Conservation (phyloP, 2,888 invertebrate genomes). For the Hymenopus coronatus region DNA sequence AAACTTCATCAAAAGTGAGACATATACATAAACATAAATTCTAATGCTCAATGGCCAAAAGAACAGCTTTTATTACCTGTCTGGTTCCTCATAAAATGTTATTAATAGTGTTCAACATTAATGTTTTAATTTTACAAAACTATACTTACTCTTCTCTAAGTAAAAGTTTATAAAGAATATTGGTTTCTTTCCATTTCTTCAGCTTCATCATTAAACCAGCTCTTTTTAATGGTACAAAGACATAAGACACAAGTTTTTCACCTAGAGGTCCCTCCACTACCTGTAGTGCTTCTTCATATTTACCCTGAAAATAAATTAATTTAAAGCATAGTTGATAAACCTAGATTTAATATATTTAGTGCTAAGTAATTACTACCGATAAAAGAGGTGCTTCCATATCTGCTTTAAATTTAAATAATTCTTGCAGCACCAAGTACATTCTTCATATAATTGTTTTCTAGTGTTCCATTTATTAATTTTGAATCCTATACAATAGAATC, state of each 20-base stretch:
- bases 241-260: conserved; percentile 63
- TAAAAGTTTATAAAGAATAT: conserved; percentile 69
- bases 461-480: no score
- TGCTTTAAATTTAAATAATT: no score
- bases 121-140: background rate
- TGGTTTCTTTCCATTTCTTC: conserved; percentile 71
- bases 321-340: background rate
- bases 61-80: no score
- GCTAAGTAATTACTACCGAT: background rate
- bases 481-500: no score
- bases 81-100: no score
- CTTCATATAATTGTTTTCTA: no score
- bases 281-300: conserved; percentile 75
- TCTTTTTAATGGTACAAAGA: conserved; percentile 62
- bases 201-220: conserved; percentile 72
- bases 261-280: conserved; percentile 78
- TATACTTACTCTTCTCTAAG: conserved; percentile 66
- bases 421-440: no score
- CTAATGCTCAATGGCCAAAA: no score
- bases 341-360: background rate
- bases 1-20: no score
- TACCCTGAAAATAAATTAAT: conserved; percentile 50
- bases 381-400: no score
- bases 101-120: no score
- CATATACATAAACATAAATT: no score